phyloP scores from a whole-genome alignment of 2,797 vertebrate species.

The Balearica regulorum region DNA sequence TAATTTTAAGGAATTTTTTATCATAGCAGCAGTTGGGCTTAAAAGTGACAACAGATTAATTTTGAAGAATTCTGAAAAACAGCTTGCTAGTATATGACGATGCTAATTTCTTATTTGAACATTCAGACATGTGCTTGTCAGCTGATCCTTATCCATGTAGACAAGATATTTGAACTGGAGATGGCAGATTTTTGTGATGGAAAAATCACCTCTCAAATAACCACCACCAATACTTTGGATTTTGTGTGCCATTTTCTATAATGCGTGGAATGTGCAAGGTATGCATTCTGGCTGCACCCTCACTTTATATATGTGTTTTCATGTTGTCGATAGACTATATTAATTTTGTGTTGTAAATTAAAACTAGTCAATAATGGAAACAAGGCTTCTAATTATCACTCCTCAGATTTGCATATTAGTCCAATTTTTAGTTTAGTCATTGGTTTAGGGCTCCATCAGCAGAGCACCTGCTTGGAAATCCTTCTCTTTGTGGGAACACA shows the following conservation, averaged over 20 bases:
- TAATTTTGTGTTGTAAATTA: constrained; percentile 32
- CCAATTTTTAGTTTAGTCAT: background rate
- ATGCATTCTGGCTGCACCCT: background rate
- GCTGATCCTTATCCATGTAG: background rate
- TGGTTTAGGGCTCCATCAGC: background rate
- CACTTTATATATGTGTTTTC: constrained; percentile 26
- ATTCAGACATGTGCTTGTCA: background rate
- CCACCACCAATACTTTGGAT: background rate
- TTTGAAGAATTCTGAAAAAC: constrained; percentile 42
- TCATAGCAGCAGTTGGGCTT: constrained; percentile 24
- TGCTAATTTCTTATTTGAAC: constrained; percentile 15
- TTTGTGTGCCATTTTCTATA: constrained; percentile 25
- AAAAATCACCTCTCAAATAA: background rate
- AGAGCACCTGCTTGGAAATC: constrained; percentile 48
- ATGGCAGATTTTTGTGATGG: constrained; percentile 12
- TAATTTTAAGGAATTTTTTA: constrained; percentile 15
- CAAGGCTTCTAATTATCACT: constrained; percentile 22
- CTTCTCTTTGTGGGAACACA: constrained; percentile 14
- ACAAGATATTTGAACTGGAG: background rate
- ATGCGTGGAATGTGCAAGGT: background rate
- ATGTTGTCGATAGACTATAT: constrained; percentile 32
- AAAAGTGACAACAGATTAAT: constrained; percentile 30
- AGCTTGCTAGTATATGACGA: constrained; percentile 21
- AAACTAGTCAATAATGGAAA: constrained; percentile 26
- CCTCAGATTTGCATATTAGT: constrained; percentile 14